These are phyloP conservation scores for Takifugu rubripes DNA, from an alignment of 2,797 vertebrate genomes.

Conservation along the genomic window DNA sequence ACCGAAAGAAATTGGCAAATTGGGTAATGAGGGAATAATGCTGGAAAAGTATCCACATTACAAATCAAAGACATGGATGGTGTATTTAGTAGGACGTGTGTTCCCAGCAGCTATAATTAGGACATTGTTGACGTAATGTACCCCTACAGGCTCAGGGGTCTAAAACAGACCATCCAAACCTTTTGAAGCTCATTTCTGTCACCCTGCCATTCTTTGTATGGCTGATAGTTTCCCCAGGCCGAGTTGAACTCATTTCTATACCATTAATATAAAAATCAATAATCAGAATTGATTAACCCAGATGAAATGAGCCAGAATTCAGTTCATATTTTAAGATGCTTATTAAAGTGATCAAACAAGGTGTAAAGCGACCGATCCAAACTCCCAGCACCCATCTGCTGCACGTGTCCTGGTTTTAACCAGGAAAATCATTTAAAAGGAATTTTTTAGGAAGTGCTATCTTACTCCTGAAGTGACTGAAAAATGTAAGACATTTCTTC, in stretches of 20 bases:
- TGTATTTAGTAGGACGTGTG: background rate
- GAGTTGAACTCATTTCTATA: conserved; percentile 14
- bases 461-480: no score
- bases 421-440: no score
- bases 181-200: conserved; percentile 33
- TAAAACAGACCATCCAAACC: conserved; percentile 12
- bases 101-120: conserved; percentile 35
- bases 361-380: no score
- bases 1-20: conserved; percentile 16
- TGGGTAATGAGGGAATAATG: background rate
- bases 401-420: no score
- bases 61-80: conserved; percentile 9
- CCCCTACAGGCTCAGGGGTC: conserved; percentile 14
- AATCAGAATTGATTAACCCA: conserved; percentile 46
- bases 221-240: conserved; percentile 38
- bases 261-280: conserved; percentile 38
- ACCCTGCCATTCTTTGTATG: conserved; percentile 20
- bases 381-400: no score
- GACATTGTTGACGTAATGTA: conserved; percentile 13
- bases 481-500: no score
- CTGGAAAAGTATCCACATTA: background rate
- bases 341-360: no score
- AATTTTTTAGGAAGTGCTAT: no score
- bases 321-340: no score
- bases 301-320: conserved; percentile 46